Conservation (phyloP, 2,888 invertebrate species). For the Drosophila cracens region DNA sequence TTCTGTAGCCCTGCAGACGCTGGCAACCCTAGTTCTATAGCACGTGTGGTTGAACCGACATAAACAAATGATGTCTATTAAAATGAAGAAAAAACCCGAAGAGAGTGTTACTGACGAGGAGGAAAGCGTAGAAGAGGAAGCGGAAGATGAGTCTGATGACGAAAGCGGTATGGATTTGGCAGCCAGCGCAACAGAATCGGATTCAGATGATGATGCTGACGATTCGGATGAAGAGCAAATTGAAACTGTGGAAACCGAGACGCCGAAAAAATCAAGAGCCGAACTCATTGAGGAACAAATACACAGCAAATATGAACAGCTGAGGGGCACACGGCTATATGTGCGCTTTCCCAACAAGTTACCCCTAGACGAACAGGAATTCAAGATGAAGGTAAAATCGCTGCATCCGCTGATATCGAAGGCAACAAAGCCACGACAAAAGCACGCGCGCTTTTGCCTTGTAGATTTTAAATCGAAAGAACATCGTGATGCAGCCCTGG, state of each 20-base stretch:
- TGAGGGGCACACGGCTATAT: constrained; percentile 79
- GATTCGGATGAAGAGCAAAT: constrained; percentile 9
- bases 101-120: constrained; percentile 35
- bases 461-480: constrained; percentile 73
- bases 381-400: constrained; percentile 64
- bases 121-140: constrained; percentile 24
- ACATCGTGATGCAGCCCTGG: constrained; percentile 72
- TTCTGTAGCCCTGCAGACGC: not conserved
- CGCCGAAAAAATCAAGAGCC: constrained; percentile 33
- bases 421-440: constrained; percentile 79
- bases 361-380: constrained; percentile 67
- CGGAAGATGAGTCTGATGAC: constrained; percentile 30
- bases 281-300: constrained; percentile 64
- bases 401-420: constrained; percentile 70
- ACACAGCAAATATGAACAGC: constrained; percentile 65
- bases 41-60: constrained; percentile 41
- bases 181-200: constrained; percentile 78
- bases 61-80: constrained; percentile 42
- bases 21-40: constrained; percentile 20
- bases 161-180: constrained; percentile 52
- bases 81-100: constrained; percentile 60
- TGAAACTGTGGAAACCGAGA: constrained; percentile 16
- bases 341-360: constrained; percentile 80
- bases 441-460: constrained; percentile 81
- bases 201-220: constrained; percentile 54